Conservation (phyloP, 1,140 invertebrate genomes). For the Venturia canescens region DNA sequence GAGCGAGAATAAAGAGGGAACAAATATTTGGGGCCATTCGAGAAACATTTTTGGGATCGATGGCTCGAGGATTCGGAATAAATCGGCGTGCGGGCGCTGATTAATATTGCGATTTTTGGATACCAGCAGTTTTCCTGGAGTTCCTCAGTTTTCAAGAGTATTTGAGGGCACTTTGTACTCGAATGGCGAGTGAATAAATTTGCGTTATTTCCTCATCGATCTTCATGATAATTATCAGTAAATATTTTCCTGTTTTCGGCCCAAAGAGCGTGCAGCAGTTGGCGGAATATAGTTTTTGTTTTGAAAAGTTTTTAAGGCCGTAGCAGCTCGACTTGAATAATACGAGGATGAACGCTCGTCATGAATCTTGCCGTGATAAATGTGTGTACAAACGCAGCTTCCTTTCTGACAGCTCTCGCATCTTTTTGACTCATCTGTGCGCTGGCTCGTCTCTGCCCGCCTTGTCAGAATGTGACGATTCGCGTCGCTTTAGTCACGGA, state of each 20-base stretch:
- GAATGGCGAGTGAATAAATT: no score
- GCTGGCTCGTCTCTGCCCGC: background rate
- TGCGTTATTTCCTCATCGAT: no score
- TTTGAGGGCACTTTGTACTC: no score
- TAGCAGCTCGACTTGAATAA: background rate
- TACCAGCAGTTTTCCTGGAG: no score
- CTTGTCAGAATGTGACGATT: background rate
- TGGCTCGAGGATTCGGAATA: no score
- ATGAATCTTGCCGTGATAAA: background rate
- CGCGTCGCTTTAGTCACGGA: conserved; percentile 4
- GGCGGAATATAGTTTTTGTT: background rate
- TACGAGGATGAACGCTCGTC: background rate
- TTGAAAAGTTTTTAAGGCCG: background rate
- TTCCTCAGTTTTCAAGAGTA: no score
- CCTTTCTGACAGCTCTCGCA: background rate
- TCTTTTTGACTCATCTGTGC: background rate
- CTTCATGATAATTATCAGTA: no score
- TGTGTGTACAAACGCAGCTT: background rate
- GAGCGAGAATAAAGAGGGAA: background rate
- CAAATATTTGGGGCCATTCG: no score
- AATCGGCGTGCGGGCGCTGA: no score
- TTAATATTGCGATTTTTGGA: no score
- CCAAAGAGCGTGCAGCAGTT: background rate
- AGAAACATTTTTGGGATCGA: no score
- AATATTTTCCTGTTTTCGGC: no score